A percentile compares a stretch with the other conserved stretches of the same genome.
These are phyloP conservation scores for Chironomus riparius DNA, from an alignment of 2,888 invertebrate genomes.

Conservation along the genomic window DNA sequence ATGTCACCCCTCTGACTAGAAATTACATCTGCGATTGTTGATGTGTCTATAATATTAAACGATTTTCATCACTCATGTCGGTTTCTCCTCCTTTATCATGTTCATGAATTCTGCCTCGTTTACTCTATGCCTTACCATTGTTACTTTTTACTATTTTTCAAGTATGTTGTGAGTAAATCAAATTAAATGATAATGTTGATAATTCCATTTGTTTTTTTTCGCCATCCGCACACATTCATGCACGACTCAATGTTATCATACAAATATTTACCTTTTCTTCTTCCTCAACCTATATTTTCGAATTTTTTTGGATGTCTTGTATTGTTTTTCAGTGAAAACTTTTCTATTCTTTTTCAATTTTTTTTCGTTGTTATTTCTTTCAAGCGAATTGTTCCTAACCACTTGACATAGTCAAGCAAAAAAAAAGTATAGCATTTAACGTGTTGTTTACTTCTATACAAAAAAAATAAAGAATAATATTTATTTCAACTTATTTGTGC, in stretches of 20 bases:
- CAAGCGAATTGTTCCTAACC: no score
- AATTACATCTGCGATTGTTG: no score
- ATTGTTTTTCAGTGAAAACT: not conserved
- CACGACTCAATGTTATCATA: not conserved
- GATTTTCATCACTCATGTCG: not conserved
- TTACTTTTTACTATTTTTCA: not conserved
- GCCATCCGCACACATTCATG: not conserved
- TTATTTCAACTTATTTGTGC: no score
- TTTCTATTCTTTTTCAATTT: not conserved
- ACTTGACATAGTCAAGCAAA: no score
- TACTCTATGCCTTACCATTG: not conserved
- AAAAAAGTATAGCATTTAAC: no score
- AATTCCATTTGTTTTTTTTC: slow-evolving; percentile 20
- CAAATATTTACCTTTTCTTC: slow-evolving; percentile 21
- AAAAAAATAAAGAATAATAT: no score
- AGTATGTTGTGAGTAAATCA: slow-evolving; percentile 2
- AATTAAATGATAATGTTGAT: slow-evolving; percentile 23
- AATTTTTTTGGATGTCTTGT: not conserved
- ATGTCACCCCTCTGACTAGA: no score
- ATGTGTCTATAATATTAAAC: slow-evolving; percentile 1
- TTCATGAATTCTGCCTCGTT: not conserved
- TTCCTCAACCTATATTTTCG: not conserved
- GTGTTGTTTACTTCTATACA: no score
- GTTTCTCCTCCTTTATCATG: no score
- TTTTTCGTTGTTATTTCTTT: no score